Percentiles rank a stretch among this genome's conserved stretches.
These are phyloP conservation scores for Microctenopoma stevenorrisi DNA, from an alignment of 2,797 vertebrate genomes.

Conservation along the genomic window DNA sequence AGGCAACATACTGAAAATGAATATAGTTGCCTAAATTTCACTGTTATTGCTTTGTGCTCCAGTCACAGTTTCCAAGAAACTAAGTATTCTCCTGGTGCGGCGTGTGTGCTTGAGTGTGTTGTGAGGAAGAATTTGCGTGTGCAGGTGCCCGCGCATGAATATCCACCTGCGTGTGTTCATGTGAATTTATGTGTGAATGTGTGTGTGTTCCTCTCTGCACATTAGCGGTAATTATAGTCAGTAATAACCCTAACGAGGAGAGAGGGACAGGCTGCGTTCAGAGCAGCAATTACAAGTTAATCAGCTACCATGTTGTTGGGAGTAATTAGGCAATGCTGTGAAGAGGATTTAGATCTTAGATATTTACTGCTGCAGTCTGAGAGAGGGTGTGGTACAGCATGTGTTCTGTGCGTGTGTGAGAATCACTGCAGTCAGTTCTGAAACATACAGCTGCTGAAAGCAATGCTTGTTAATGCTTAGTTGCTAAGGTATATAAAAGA, in stretches of 20 bases:
- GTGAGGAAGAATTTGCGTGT: conserved; percentile 24
- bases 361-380: conserved; percentile 72
- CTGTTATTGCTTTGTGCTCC: conserved; percentile 75
- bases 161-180: conserved; percentile 58
- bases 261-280: conserved; percentile 94
- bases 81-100: conserved; percentile 67
- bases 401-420: conserved; percentile 11
- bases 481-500: not conserved
- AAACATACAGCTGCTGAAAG: not conserved
- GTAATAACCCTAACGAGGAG: conserved; percentile 96
- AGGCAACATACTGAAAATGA: conserved; percentile 73
- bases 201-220: conserved; percentile 89
- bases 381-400: conserved; percentile 28
- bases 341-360: conserved; percentile 83
- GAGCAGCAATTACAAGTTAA: conserved; percentile 99
- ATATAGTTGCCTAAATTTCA: conserved; percentile 74
- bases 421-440: conserved; percentile 5
- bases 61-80: conserved; percentile 85
- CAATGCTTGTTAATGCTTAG: conserved; percentile 5
- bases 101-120: conserved; percentile 22
- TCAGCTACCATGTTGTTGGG: conserved; percentile 97
- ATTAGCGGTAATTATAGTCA: conserved; percentile 99
- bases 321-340: conserved; percentile 95
- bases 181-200: conserved; percentile 43
- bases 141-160: conserved; percentile 42